Evolutionary conservation across 2,888 invertebrate genomes (phyloP).

Genomic region (Galerucella nymphaeae): DNA sequence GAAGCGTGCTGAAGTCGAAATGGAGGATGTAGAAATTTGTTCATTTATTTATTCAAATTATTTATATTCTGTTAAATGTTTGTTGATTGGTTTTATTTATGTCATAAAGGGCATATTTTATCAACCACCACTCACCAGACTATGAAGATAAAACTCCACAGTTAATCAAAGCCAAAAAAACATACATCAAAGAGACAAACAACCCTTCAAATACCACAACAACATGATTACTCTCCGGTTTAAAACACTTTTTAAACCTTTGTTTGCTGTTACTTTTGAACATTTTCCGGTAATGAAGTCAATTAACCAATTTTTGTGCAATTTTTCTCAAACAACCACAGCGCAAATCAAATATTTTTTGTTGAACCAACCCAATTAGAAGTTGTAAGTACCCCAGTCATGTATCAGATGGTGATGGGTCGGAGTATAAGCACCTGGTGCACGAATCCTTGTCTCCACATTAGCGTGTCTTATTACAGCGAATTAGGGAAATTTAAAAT

Average conservation of each 20-base stretch:
- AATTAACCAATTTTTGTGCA: constrained; percentile 17
- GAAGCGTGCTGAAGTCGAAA: too few species aligned
- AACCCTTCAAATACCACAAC: constrained; percentile 1
- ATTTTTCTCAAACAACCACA: constrained; percentile 19
- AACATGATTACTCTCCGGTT: constrained; percentile 1
- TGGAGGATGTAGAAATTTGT: too few species aligned
- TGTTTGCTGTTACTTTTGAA: background rate
- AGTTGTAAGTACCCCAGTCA: constrained; percentile 38
- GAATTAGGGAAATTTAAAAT: constrained; percentile 11
- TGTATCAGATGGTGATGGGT: constrained; percentile 37
- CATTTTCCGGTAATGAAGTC: constrained; percentile 5
- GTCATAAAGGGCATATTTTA: too few species aligned
- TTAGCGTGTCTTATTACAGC: constrained; percentile 16
- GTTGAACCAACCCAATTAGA: constrained; percentile 37
- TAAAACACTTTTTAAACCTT: background rate
- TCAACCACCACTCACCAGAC: background rate
- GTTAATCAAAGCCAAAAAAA: too few species aligned
- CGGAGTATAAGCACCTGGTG: constrained; percentile 36
- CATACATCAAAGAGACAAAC: background rate
- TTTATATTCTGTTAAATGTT: too few species aligned
- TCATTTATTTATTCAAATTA: too few species aligned
- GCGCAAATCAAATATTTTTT: constrained; percentile 35
- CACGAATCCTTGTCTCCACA: constrained; percentile 31
- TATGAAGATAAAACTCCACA: background rate
- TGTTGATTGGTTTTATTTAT: too few species aligned